Evolutionary conservation across 1,140 invertebrate species (phyloP).

Genomic region (Frieseomelitta varia): DNA sequence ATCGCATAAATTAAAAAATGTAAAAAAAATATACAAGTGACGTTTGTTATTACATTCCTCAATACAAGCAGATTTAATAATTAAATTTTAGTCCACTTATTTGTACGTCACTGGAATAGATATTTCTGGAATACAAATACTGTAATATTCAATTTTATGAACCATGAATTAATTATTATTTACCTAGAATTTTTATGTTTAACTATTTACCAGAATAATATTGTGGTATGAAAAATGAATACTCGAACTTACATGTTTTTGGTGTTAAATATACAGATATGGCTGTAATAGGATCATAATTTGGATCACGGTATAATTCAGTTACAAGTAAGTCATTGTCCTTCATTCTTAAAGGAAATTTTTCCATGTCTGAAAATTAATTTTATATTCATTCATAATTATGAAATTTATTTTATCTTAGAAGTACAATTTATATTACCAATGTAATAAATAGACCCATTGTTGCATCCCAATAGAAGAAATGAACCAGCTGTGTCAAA

Average conservation of each 20-base stretch:
- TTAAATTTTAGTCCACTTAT: constrained; percentile 49
- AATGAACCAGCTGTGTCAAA: constrained; percentile 98
- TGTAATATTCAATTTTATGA: constrained; percentile 42
- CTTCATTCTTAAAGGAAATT: constrained; percentile 99
- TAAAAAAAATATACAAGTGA: constrained; percentile 15
- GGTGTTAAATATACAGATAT: constrained; percentile 99
- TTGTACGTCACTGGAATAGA: constrained; percentile 51
- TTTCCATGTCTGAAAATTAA: constrained; percentile 95
- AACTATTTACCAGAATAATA: constrained; percentile 27
- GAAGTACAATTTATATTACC: constrained; percentile 82
- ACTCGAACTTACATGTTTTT: constrained; percentile 92
- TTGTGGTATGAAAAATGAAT: constrained; percentile 17
- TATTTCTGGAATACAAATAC: constrained; percentile 45
- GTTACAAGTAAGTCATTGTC: constrained; percentile 99
- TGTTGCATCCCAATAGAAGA: constrained; percentile 95
- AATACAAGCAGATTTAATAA: constrained; percentile 58
- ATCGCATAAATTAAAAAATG: constrained; percentile 24
- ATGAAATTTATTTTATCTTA: not conserved
- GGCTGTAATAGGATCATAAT: constrained; percentile 97
- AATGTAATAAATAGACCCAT: constrained; percentile 98
- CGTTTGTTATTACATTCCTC: constrained; percentile 67
- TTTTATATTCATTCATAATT: not conserved
- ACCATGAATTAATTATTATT: constrained; percentile 30
- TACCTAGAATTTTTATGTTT: constrained; percentile 31
- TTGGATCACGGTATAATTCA: constrained; percentile 97